Evolutionary conservation across 2,888 invertebrate species (phyloP).

Genomic region (Deroplatys truncata): DNA sequence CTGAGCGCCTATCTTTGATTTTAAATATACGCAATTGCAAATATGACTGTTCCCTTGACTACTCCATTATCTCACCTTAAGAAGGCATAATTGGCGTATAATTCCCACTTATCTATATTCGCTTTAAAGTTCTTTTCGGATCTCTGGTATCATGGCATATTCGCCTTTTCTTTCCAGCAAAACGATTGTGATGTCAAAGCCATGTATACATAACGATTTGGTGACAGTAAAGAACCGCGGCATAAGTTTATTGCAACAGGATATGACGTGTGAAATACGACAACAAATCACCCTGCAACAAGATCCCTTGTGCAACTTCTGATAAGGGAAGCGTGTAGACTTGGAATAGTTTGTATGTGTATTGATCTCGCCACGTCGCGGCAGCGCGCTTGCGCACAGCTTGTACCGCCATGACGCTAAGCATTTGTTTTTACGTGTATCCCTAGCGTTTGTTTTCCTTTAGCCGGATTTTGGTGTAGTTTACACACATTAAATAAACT

Average conservation of each 20-base stretch:
- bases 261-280: not conserved
- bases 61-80: too few relatives aligned
- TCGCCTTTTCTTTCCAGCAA: not conserved
- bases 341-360: not conserved
- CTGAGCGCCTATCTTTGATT: too few relatives aligned
- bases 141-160: too few relatives aligned
- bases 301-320: not conserved
- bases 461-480: not conserved
- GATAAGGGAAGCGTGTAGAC: not conserved
- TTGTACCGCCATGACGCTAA: not conserved
- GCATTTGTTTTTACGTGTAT: not conserved
- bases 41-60: too few relatives aligned
- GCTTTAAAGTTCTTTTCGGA: too few relatives aligned
- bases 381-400: not conserved
- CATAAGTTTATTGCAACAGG: not conserved
- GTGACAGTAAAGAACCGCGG: not conserved
- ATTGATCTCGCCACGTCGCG: not conserved
- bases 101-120: too few relatives aligned
- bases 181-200: not conserved
- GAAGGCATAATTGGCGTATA: too few relatives aligned
- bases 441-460: not conserved
- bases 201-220: not conserved
- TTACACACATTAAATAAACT: too few relatives aligned
- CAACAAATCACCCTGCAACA: not conserved
- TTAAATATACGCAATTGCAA: too few relatives aligned